phyloP scores from a whole-genome alignment of 2,888 invertebrate genomes.

The Microctonus aethiopoides region DNA sequence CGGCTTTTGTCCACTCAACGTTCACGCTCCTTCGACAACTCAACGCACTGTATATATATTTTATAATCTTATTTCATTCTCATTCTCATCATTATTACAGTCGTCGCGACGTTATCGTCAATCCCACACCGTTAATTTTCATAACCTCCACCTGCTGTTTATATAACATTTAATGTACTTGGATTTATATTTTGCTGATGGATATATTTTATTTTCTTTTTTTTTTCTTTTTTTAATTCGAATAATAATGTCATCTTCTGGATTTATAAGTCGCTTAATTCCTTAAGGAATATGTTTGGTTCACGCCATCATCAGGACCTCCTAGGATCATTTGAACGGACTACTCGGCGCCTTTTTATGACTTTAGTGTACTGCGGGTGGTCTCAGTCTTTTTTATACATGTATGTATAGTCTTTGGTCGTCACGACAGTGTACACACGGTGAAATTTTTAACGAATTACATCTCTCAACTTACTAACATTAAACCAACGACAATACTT shows the following conservation, averaged over 20 bases:
- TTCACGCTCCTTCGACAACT: conserved; percentile 26
- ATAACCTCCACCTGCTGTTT: neutral
- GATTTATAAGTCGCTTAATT: conserved; percentile 12
- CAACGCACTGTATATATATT: neutral
- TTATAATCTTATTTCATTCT: no score
- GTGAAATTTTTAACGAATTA: neutral
- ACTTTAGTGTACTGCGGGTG: conserved; percentile 46
- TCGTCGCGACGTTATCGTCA: neutral
- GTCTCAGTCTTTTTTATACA: conserved; percentile 23
- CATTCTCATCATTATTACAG: neutral
- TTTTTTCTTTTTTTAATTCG: neutral
- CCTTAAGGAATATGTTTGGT: neutral
- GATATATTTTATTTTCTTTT: neutral
- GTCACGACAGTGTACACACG: conserved; percentile 39
- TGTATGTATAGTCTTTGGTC: conserved; percentile 27
- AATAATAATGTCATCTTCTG: conserved; percentile 3
- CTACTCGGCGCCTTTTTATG: conserved; percentile 45
- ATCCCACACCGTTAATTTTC: neutral
- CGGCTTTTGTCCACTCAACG: conserved; percentile 16
- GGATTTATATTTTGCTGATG: neutral
- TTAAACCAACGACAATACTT: neutral
- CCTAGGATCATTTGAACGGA: conserved; percentile 42
- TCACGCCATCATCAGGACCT: conserved; percentile 34
- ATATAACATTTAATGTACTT: neutral
- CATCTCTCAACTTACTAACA: neutral